Percentiles rank a stretch among this genome's conserved stretches.
Conservation (phyloP, 2,888 invertebrate genomes). For the Antheraea assamensis region DNA sequence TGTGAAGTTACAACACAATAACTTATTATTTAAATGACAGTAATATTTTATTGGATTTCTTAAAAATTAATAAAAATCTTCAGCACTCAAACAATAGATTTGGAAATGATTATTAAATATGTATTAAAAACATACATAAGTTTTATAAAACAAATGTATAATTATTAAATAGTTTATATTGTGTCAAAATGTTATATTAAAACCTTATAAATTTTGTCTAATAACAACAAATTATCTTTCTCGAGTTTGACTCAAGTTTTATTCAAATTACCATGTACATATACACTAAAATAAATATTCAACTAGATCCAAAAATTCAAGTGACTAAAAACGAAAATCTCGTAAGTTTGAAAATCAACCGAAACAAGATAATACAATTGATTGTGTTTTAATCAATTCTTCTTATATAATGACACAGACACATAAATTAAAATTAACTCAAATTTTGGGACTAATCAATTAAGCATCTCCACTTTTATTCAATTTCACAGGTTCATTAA, state of each 20-base stretch:
- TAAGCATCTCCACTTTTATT: conserved; percentile 9
- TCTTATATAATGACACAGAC: neutral
- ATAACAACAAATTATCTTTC: neutral
- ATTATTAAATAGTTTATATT: neutral
- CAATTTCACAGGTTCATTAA: conserved; percentile 64
- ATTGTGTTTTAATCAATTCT: neutral
- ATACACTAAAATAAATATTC: neutral
- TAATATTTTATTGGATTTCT: too few relatives aligned
- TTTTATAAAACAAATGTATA: neutral
- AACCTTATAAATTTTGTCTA: neutral
- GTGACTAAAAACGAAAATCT: neutral
- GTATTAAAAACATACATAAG: too few relatives aligned
- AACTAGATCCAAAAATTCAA: neutral
- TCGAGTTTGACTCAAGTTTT: neutral
- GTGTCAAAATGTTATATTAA: neutral
- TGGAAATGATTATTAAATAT: neutral
- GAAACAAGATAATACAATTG: neutral
- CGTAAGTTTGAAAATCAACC: neutral
- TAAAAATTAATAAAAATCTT: neutral
- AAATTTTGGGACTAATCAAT: neutral
- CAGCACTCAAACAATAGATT: neutral
- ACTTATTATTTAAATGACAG: too few relatives aligned
- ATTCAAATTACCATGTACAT: neutral
- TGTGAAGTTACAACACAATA: too few relatives aligned
- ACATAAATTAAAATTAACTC: neutral